Evolutionary conservation across 2,888 invertebrate species (phyloP), one percentile per base, ranked within the genome.

Genomic region (Epirrhoe tristata): DNA sequence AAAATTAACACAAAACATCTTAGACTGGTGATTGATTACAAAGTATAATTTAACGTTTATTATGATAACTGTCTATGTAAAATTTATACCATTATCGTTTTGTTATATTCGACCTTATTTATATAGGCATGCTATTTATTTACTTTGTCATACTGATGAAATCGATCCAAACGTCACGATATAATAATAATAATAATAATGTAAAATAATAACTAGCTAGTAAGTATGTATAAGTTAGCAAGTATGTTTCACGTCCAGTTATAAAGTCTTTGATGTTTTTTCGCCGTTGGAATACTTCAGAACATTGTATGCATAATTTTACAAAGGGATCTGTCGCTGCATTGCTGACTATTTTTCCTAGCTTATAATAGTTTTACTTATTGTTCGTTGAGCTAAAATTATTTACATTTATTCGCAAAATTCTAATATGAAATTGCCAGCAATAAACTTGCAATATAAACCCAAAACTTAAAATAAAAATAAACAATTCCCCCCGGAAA

Each of bases 381-480:
- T 12, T 12, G 2, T 43, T 43, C 12, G 39, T 43, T 43, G 39
- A 43, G 12, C 39, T 12, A 43, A 43, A 8, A 43, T 5, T 2
- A 36, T 8, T 10, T 43, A 43, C 0, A 43, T 43, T 39, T 39
- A 39, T 39, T 39, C 5, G 12, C 12, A 43, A 10, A 43, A 43
- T 12, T 48, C 14, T 48, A 16, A 48, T 48, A 46, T 12, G 39
- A 48, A 48, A 48, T 16, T 48, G 14, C 16, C 48, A 6, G 1
- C 34, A 53, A 51, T 24, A 24, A 17, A 31, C 53, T 34, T 53
- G n/a, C 34, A 0, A 1, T 32, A 55, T 46, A 14, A 59, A 59
- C 48, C 32, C 12, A 53, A 51, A 54, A 58, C 56, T 14, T 34
- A 62, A 71, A 56, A 63, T 12, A 36, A 68, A 63, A 64, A 43